Conservation (phyloP, 2,797 vertebrate species). For the Ctenopoma multispine region DNA sequence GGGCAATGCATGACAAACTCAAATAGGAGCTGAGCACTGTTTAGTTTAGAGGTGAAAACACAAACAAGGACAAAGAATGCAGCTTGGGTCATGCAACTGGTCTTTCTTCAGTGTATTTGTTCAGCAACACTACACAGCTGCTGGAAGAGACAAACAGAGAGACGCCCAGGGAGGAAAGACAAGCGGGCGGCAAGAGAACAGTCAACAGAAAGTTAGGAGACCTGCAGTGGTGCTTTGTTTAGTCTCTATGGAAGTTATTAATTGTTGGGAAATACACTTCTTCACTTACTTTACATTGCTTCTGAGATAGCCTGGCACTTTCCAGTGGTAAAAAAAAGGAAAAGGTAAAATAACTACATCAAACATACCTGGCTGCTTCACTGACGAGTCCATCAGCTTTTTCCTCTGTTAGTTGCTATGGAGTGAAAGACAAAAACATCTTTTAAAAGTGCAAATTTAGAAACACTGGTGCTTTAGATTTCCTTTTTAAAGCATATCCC, state of each 20-base stretch:
- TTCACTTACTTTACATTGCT: too few species aligned
- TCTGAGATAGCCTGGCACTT: neutral
- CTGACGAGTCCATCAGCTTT: constrained; percentile 91
- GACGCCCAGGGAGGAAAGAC: constrained; percentile 28
- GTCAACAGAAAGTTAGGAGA: constrained; percentile 18
- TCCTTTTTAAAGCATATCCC: neutral
- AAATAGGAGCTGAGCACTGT: constrained; percentile 68
- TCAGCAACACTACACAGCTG: constrained; percentile 72
- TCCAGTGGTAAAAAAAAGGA: neutral
- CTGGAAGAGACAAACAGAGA: constrained; percentile 52
- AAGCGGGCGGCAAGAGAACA: neutral
- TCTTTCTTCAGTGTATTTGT: constrained; percentile 63
- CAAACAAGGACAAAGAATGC: constrained; percentile 75
- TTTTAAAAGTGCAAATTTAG: neutral
- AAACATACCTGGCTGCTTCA: constrained; percentile 92
- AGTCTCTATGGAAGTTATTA: neutral
- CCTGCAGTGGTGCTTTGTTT: neutral
- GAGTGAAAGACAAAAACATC: neutral
- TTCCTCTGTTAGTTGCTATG: constrained; percentile 92
- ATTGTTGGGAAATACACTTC: constrained; percentile 6
- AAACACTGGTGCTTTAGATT: neutral
- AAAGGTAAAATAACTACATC: neutral
- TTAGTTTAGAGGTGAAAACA: constrained; percentile 80
- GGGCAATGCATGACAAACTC: constrained; percentile 44
- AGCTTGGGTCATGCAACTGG: constrained; percentile 59